Evolutionary conservation across 2,797 vertebrate genomes (phyloP), one percentile per base, ranked within the genome.

Genomic region (Ctenosaura bakeri): DNA sequence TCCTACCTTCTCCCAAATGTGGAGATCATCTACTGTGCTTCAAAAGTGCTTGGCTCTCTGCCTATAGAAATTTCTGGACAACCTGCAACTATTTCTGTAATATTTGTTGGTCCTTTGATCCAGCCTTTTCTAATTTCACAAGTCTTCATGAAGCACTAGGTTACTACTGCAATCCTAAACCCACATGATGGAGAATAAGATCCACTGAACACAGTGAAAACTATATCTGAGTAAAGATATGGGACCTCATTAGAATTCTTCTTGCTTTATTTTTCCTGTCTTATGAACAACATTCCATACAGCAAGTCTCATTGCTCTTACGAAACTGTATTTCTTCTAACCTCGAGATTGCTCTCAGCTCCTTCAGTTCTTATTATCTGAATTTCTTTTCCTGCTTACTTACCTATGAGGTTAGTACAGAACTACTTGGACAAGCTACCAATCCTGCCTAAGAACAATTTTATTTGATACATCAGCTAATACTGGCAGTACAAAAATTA

Each of bases 221-320:
- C 24, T 24, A 46, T 22, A 42, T 24, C 12, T 56, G 24, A 77
- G 6, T 62, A 77, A 86, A 77, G 24, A 20, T 86, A 26, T 18
- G 50, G 12, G 29, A 66, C 50, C 87, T 69, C 62, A 80, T n/a
- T 50, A 22, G 35, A 62, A 77, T 76, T 20, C 16, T 56, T 14
- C 32, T n/a, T 78, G 0, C 56, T 90, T 95, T 87, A 18, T 82
- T 35, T 14, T 84, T 71, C 90, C 54, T 64, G 1, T 13, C 82
- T 4, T 16, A 14, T 76, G 74, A 78, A 88, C 80, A 92, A 9
- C 18, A 83, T 93, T 84, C 20, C 32, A 66, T 86, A 80, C 56
- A 92, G 64, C 5, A 88, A 90, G 6, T 0, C 87, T 38, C 59
- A 84, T 73, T 56, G 5, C 22, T 54, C 26, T 56, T 32, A 85